Evolutionary conservation across 2,113 vertebrate genomes (phyloP), one percentile per base, ranked within the genome.

Genomic region (Acrocephalus arundinaceus): DNA sequence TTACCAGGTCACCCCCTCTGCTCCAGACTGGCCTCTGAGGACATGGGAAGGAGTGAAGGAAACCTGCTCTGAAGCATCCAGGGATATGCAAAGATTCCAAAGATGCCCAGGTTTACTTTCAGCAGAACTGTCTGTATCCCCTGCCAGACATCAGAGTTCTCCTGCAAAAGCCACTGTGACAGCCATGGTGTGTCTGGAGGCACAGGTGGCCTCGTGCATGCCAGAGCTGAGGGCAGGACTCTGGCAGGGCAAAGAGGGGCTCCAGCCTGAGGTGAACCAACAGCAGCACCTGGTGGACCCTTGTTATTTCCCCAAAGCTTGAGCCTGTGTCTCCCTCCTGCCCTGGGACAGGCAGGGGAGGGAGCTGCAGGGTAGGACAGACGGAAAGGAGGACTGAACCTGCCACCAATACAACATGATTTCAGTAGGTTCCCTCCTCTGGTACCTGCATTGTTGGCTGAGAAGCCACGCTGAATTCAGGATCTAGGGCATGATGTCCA

Each of bases 121-220:
- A 73, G 54, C 41, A 62, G 28, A 90, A 67, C 49, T 43, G 46
- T 33, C 37, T 82, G n/a, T 1, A 2, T 15, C 19, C 31, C 45
- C 65, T 87, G 35, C 17, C 63, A 73, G 17, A 39, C 6, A 31
- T 20, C 39, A 59, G 8, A 37, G 33, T 18, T 37, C 55, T 68
- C 55, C 41, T 27, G 33, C 18, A 3, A 63, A 86, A 62, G 45
- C 66, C 55, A 39, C 48, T 59, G 67, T 6, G 6, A 68, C 35
- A 54, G 23, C 24, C 2, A 1, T 3, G 13, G n/a, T 3, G 0
- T 30, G 52, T 37, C 57, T 45, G 43, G 18, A 31, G 43, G 24
- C 35, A 48, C 0, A 4, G 13, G 31, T n/a, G 37, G 16, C 33
- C 11, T 51, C 14, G 4, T 17, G 28, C 1, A 1, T 15, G 33